These are phyloP conservation scores for Pelagia noctiluca DNA, from an alignment of 30 jellyfish, hydroid and myxozoan genomes.

Conservation along the genomic window DNA sequence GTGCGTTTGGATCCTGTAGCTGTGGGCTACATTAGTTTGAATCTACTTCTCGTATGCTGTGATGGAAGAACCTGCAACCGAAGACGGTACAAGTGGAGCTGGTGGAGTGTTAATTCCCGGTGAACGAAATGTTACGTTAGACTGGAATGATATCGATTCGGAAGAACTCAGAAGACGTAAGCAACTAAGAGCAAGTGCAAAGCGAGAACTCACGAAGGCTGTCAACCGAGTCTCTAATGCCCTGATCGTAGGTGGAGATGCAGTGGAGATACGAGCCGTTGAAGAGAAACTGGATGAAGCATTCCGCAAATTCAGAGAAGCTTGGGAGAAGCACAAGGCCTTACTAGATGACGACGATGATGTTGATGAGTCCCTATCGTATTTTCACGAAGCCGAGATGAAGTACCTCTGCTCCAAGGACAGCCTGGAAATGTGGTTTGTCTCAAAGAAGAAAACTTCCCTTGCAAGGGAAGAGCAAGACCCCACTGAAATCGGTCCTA, in stretches of 20 bases:
- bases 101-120: too few species aligned
- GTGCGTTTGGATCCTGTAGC: too few species aligned
- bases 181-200: conserved; percentile 25
- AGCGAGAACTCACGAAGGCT: conserved; percentile 36
- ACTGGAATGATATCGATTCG: too few species aligned
- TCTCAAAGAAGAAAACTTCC: not conserved
- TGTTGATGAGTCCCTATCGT: conserved; percentile 15
- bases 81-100: too few species aligned
- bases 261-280: conserved; percentile 10
- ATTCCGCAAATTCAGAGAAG: not conserved
- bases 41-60: too few species aligned
- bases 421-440: conserved; percentile 5
- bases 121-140: too few species aligned
- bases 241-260: conserved; percentile 5
- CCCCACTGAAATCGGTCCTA: not conserved
- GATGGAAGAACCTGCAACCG: too few species aligned
- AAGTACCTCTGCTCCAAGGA: conserved; percentile 21
- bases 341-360: conserved; percentile 19
- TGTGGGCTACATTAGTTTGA: too few species aligned
- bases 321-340: conserved; percentile 13
- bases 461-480: conserved; percentile 7
- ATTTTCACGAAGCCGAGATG: conserved; percentile 16
- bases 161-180: not conserved
- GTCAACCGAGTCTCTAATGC: conserved; percentile 29
- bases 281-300: not conserved